Base-by-base conservation (phyloP, 2,888 invertebrate genomes). In the Dasypolia templi region DNA sequence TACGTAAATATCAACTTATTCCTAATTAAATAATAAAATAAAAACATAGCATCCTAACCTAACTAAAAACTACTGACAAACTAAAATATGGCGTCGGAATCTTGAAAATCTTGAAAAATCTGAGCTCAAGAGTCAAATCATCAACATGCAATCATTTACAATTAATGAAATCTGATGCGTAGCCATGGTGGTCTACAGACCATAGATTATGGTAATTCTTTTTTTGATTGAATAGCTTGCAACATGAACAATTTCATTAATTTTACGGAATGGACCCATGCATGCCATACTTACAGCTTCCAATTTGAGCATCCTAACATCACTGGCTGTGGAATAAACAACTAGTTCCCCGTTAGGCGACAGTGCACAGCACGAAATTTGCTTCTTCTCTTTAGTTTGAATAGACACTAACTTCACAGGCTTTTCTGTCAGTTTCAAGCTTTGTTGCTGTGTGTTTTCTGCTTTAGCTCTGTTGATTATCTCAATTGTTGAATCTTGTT, bases 271-370 rank as follows among this genome's bases (percentile, higher is more conserved):
- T 29, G 6, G 0, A 29, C 2, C 32, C 32, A 42, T 53, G 32
- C 3, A 68, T 76, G 92, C 94, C 3, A 68, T 76, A 93, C 94
- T 94, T 89, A 97, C 97, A 79, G 96, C 93, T 79, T 96, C 96
- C 82, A 98, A 96, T 89, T 97, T 96, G 77, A 98, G 97, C 77
- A 99, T 94, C 72, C 98, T 96, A 44, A 98, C 92, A 73, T 97
- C 95, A 66, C 92, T 96, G 42, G 96, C 95, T 0, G 98, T 98
- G 0, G 98, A 98, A 91, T 98, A 98, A 11, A 97, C 97, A 32
- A 99, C 96, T 94, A 97, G 97, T 78, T 97, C 96, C 1, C 98
- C 98, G 90, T 97, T 97, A 3, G 97, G 96, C 7, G 98, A 98
- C 11, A 99, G 94, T 19, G 97, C 97, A 83, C 97, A 97, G 82